These are phyloP conservation scores for Labia minor DNA, from an alignment of 2,888 invertebrate species.

Conservation along the genomic window DNA sequence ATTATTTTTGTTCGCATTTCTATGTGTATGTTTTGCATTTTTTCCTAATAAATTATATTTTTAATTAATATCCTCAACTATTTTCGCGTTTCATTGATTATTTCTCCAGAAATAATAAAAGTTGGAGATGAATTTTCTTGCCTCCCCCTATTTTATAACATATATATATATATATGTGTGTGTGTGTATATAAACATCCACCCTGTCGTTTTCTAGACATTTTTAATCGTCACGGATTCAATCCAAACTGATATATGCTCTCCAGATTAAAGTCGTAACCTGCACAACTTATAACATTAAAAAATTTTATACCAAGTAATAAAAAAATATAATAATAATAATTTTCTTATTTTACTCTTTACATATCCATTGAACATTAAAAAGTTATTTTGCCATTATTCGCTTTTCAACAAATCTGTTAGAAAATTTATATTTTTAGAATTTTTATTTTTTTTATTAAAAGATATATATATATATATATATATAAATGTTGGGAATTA, in stretches of 20 bases:
- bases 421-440: too few relatives aligned
- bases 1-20: too few relatives aligned
- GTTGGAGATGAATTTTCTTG: not conserved
- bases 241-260: conserved; percentile 1
- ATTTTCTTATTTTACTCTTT: conserved; percentile 4
- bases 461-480: too few relatives aligned
- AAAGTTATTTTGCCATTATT: conserved; percentile 8
- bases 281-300: conserved; percentile 3
- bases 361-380: not conserved
- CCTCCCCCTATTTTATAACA: not conserved
- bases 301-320: conserved; percentile 6
- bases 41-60: not conserved
- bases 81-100: not conserved
- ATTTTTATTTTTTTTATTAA: too few relatives aligned
- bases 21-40: too few relatives aligned
- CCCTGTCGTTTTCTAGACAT: not conserved
- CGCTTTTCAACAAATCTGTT: too few relatives aligned
- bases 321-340: not conserved
- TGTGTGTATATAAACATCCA: too few relatives aligned
- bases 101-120: not conserved
- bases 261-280: conserved; percentile 4
- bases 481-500: too few relatives aligned
- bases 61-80: not conserved
- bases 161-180: too few relatives aligned
- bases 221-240: not conserved